Evolutionary conservation across 2,888 invertebrate species (phyloP).

Genomic region (Nymphalis c-album): DNA sequence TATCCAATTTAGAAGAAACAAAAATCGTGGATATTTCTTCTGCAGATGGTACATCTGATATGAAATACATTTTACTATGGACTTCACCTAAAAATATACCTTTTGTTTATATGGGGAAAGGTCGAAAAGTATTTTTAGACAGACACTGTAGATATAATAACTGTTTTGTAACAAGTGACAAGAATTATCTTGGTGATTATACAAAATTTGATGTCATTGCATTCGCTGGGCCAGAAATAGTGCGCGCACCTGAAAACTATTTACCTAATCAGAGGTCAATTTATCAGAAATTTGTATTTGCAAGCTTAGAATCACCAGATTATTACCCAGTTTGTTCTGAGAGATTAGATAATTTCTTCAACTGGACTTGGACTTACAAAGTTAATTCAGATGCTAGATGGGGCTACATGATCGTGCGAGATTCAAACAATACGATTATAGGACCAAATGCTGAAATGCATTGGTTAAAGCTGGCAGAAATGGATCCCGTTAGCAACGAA

Average conservation of each 20-base stretch:
- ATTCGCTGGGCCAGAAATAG: constrained; percentile 55
- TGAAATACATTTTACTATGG: constrained; percentile 61
- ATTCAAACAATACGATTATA: constrained; percentile 44
- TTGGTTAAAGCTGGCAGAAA: constrained; percentile 48
- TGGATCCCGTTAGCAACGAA: constrained; percentile 46
- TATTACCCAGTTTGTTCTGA: constrained; percentile 51
- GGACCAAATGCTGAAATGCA: constrained; percentile 50
- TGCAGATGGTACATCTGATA: neutral
- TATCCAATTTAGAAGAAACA: neutral
- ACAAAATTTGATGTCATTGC: constrained; percentile 55
- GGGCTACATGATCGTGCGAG: constrained; percentile 53
- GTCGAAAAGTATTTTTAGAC: constrained; percentile 48
- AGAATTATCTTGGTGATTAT: constrained; percentile 43
- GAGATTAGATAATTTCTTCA: constrained; percentile 50
- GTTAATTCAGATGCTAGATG: constrained; percentile 52
- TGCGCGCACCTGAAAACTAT: neutral
- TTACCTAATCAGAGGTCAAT: constrained; percentile 48
- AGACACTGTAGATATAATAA: constrained; percentile 54
- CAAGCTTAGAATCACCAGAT: constrained; percentile 53
- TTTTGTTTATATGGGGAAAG: constrained; percentile 52
- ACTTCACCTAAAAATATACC: constrained; percentile 50
- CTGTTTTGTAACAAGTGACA: constrained; percentile 57
- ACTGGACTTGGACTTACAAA: constrained; percentile 61
- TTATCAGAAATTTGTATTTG: constrained; percentile 57
- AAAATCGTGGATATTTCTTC: neutral